Conservation (phyloP, 2,888 invertebrate genomes). For the Eristalinus aeneus region DNA sequence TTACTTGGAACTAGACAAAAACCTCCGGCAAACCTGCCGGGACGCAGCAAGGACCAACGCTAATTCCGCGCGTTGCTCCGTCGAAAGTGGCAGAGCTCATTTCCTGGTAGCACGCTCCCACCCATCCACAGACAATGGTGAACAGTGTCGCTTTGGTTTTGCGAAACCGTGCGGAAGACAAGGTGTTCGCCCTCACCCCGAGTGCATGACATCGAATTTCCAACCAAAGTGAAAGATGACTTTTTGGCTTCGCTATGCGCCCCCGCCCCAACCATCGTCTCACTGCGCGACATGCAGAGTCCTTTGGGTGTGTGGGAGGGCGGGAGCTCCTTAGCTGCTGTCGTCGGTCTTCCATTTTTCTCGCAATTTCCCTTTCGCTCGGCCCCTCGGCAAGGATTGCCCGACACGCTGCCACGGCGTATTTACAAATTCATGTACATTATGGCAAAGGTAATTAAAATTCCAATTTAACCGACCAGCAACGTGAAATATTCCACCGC, state of each 20-base stretch:
- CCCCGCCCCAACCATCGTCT: not conserved
- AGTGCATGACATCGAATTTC: slow-evolving; percentile 65
- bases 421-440: slow-evolving; percentile 69
- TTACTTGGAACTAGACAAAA: not conserved
- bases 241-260: slow-evolving; percentile 50
- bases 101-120: slow-evolving; percentile 36
- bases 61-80: slow-evolving; percentile 62
- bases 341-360: no score
- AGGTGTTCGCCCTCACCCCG: slow-evolving; percentile 65
- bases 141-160: slow-evolving; percentile 50
- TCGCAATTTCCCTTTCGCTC: not conserved
- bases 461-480: slow-evolving; percentile 71
- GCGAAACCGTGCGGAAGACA: slow-evolving; percentile 51
- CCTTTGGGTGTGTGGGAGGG: slow-evolving; percentile 26
- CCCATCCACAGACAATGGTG: slow-evolving; percentile 33
- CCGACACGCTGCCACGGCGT: slow-evolving; percentile 26
- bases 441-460: slow-evolving; percentile 75
- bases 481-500: slow-evolving; percentile 36
- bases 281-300: slow-evolving; percentile 14
- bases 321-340: not conserved
- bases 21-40: not conserved
- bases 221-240: slow-evolving; percentile 61
- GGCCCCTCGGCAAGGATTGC: no score
- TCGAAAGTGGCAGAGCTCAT: slow-evolving; percentile 66
- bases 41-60: slow-evolving; percentile 48